These are phyloP conservation scores for Ditylenchus weischeri DNA, from an alignment of 2,888 invertebrate genomes.

Conservation along the genomic window DNA sequence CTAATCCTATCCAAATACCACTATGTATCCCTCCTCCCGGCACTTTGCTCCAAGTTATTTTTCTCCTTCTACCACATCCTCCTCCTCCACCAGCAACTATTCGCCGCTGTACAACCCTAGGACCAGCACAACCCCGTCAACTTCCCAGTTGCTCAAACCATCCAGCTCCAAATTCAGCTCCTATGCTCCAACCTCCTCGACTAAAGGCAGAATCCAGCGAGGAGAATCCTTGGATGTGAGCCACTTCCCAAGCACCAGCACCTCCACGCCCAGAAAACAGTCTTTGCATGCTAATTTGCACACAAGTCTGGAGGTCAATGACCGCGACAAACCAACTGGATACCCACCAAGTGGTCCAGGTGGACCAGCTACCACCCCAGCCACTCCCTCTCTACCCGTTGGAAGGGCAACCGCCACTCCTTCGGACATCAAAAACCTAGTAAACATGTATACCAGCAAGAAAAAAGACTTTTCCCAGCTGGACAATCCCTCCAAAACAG, in stretches of 20 bases:
- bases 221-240: background rate
- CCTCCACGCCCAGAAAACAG: constrained; percentile 1
- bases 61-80: background rate
- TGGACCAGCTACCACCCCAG: background rate
- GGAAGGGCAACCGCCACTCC: constrained; percentile 1
- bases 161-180: constrained; percentile 1
- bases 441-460: constrained; percentile 14
- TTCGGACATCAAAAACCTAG: constrained; percentile 16
- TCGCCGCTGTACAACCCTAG: background rate
- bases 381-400: background rate
- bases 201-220: constrained; percentile 3
- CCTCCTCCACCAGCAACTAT: background rate
- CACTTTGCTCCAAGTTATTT: constrained; percentile 5
- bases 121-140: background rate
- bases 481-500: constrained; percentile 7
- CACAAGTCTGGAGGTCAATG: background rate
- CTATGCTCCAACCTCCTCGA: background rate
- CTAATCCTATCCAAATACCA: background rate
- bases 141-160: constrained; percentile 1
- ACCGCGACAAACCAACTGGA: background rate
- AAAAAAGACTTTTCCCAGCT: background rate
- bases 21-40: constrained; percentile 7
- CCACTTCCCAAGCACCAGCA: constrained; percentile 1
- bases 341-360: no score
- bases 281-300: background rate